Evolutionary conservation across 2,888 invertebrate genomes (phyloP).

Genomic region (Amphipoea oculea): DNA sequence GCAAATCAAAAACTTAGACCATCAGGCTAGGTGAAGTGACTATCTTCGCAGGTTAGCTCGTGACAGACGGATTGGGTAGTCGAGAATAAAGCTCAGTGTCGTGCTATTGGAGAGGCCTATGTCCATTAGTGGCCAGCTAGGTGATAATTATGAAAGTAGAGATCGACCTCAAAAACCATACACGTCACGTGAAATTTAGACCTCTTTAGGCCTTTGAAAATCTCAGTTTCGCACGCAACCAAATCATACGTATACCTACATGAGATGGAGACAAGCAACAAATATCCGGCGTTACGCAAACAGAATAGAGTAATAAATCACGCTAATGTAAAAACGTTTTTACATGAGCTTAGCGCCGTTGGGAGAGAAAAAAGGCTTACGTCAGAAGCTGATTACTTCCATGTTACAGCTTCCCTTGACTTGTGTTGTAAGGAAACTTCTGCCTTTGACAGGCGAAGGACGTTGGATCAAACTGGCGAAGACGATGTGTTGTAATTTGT

Average conservation of each 20-base stretch:
- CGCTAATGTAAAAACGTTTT: slow-evolving; percentile 54
- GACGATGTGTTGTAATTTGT: not conserved
- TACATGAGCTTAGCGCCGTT: slow-evolving; percentile 51
- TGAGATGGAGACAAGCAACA: slow-evolving; percentile 37
- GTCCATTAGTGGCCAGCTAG: not conserved
- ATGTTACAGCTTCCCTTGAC: slow-evolving; percentile 42
- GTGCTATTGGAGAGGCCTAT: not conserved
- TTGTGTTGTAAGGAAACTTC: slow-evolving; percentile 15
- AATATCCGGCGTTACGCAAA: slow-evolving; percentile 48
- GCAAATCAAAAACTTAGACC: not conserved
- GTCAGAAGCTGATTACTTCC: slow-evolving; percentile 58
- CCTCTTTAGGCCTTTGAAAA: not conserved
- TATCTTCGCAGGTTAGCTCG: not conserved
- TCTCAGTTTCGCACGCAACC: slow-evolving; percentile 5
- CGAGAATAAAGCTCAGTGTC: not conserved
- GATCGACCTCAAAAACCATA: not conserved
- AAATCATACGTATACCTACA: not conserved
- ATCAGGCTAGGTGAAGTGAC: not conserved
- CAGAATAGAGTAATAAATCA: slow-evolving; percentile 48
- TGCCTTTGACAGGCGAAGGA: slow-evolving; percentile 2
- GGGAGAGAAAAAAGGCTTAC: slow-evolving; percentile 52
- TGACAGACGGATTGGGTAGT: not conserved
- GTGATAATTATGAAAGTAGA: not conserved
- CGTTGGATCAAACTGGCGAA: not conserved
- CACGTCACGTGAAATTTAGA: not conserved